Evolutionary conservation across 1,140 invertebrate genomes (phyloP), one percentile per base, ranked within the genome.

Genomic region (Laodelphax striatellus): DNA sequence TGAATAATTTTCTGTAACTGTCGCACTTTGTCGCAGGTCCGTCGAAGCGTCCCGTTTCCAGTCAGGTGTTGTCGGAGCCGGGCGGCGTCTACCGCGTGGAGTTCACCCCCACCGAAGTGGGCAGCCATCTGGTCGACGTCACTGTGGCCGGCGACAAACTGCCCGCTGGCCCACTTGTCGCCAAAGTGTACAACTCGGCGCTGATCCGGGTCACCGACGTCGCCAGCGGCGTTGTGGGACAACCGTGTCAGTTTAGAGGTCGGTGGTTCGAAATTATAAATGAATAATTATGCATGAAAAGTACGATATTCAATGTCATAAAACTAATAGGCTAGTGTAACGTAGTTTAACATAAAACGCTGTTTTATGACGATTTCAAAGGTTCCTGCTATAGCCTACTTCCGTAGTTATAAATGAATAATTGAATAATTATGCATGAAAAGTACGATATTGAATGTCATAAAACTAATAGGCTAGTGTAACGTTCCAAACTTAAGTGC

Each of bases 181-280:
- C 90, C 64, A 95, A 95, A 80, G 92, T 92, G 55, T 96, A 95
- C 73, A 92, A 95, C 75, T 84, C 91, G 63, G 88, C 87, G 63
- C 79, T 94, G 52, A 95, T 96, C 69, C 84, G 88, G 77, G 90
- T 97, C 62, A 88, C 89, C 42, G 93, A 97, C 74, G 88, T 96
- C 50, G 72, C 77, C 28, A 88, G 86, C 71, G 90, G 91, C 67
- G 83, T 92, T 64, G 87, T 96, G 17, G 91, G 92, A 65, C 88
- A 95, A 77, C 85, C 91, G 65, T 92, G 90, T 71, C 91, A 95
- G 75, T 95, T 97, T 72, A 85, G 89, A 86, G 89, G 89, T 89
- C 74, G 69, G 67, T 67, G 52, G 16, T 28, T 2, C 2, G 6
- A 28, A 21, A 24, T n/a, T 53, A 55, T 21, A 50, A 50, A 50